Evolutionary conservation across 2,888 invertebrate genomes (phyloP).

Genomic region (Rhingia rostrata): DNA sequence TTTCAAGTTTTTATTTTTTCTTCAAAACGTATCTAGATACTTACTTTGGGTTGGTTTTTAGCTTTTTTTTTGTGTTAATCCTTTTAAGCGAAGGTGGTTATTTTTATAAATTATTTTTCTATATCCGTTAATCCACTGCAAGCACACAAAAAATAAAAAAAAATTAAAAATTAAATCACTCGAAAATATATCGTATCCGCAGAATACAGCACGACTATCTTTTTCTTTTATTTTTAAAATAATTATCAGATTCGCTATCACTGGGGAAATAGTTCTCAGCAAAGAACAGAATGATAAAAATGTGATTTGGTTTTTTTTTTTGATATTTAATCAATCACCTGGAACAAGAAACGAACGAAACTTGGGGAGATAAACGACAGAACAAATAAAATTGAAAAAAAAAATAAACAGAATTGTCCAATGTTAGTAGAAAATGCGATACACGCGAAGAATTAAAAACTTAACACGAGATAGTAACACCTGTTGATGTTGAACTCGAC

Average conservation of each 20-base stretch:
- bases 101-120: slow-evolving; percentile 22
- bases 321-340: slow-evolving; percentile 68
- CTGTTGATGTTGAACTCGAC: slow-evolving; percentile 78
- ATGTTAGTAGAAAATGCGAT: slow-evolving; percentile 51
- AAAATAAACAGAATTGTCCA: slow-evolving; percentile 43
- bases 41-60: slow-evolving; percentile 51
- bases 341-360: slow-evolving; percentile 61
- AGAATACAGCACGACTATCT: slow-evolving; percentile 43
- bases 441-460: slow-evolving; percentile 53
- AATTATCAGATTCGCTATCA: slow-evolving; percentile 51
- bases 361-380: slow-evolving; percentile 34
- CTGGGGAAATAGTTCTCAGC: slow-evolving; percentile 26
- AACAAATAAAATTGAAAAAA: slow-evolving; percentile 40
- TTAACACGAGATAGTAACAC: slow-evolving; percentile 77
- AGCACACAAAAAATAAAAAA: slow-evolving; percentile 47
- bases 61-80: slow-evolving; percentile 47
- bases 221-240: slow-evolving; percentile 14
- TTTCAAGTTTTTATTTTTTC: slow-evolving; percentile 22
- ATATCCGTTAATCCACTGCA: slow-evolving; percentile 70
- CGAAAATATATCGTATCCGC: slow-evolving; percentile 43
- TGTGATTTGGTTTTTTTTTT: slow-evolving; percentile 8
- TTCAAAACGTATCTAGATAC: slow-evolving; percentile 44
- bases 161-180: slow-evolving; percentile 28
- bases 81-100: slow-evolving; percentile 34
- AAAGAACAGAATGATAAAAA: slow-evolving; percentile 35